Percentiles rank a stretch among this genome's conserved stretches.
Conservation (phyloP, 92 coral and sea anemone species). For the Metridium senile region DNA sequence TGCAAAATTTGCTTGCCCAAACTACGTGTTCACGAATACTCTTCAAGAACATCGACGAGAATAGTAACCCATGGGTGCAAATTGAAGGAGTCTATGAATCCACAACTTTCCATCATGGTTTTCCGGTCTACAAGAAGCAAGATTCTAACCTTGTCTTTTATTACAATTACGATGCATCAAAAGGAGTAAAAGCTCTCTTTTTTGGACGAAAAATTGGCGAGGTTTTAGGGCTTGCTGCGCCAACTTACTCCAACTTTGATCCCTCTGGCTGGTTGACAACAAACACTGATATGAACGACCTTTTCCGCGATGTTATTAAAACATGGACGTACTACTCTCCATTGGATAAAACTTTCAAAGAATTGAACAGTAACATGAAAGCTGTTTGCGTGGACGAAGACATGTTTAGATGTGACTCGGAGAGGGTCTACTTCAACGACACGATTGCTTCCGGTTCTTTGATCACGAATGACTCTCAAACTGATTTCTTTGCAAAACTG, state of each 20-base stretch:
- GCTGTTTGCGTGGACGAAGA: conserved; percentile 58
- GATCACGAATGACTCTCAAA: conserved; percentile 44
- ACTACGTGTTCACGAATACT: conserved; percentile 46
- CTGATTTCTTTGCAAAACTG: conserved; percentile 38
- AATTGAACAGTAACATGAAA: conserved; percentile 26
- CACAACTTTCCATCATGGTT: conserved; percentile 27
- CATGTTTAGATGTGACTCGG: conserved; percentile 46
- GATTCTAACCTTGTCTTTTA: conserved; percentile 49
- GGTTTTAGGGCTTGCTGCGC: conserved; percentile 42
- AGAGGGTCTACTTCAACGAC: conserved; percentile 53
- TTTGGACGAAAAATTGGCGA: conserved; percentile 50
- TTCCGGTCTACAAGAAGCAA: conserved; percentile 40
- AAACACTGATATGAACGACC: conserved; percentile 31
- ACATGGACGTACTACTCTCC: conserved; percentile 54
- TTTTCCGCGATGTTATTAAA: conserved; percentile 35
- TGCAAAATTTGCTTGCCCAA: too few relatives aligned
- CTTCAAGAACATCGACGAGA: conserved; percentile 46
- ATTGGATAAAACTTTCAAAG: conserved; percentile 37
- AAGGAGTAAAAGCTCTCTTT: conserved; percentile 22
- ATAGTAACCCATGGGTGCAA: conserved; percentile 43
- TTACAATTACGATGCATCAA: conserved; percentile 20
- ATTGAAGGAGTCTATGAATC: conserved; percentile 53
- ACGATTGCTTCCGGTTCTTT: conserved; percentile 31
- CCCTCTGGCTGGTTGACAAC: conserved; percentile 39
- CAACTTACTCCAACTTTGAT: conserved; percentile 34